A percentile compares a stretch with the other conserved stretches of the same genome.
Conservation (phyloP, 1,140 invertebrate genomes). For the Polyergus mexicanus region DNA sequence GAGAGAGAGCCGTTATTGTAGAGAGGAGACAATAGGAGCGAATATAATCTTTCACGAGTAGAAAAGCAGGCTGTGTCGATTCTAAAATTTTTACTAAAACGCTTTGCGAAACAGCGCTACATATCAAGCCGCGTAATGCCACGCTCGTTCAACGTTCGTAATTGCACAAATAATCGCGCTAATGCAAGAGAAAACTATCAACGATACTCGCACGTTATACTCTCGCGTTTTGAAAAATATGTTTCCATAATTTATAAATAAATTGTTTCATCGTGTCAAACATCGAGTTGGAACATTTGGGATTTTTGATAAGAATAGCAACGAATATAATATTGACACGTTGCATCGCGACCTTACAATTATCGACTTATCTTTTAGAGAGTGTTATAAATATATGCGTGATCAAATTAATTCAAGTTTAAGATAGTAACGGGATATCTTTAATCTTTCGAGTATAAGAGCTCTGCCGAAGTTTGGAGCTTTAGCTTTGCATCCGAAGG, state of each 20-base stretch:
- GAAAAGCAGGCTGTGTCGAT: slow-evolving; percentile 57
- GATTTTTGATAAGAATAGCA: not conserved
- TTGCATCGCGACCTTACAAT: not conserved
- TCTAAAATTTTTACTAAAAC: slow-evolving; percentile 48
- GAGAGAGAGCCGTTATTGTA: not conserved
- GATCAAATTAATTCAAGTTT: not conserved
- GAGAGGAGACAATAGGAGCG: not conserved
- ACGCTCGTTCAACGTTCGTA: slow-evolving; percentile 35
- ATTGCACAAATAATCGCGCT: slow-evolving; percentile 1
- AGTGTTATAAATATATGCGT: not conserved
- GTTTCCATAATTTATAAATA: slow-evolving; percentile 11
- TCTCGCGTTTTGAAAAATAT: not conserved
- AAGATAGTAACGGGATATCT: not conserved
- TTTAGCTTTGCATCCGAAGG: not conserved
- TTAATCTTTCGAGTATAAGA: not conserved
- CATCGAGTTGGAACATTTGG: slow-evolving; percentile 22
- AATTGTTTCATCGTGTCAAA: slow-evolving; percentile 16
- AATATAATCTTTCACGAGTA: slow-evolving; percentile 26
- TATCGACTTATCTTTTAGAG: not conserved
- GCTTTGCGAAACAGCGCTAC: slow-evolving; percentile 52
- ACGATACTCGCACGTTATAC: not conserved
- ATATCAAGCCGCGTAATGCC: slow-evolving; percentile 55
- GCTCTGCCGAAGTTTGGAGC: not conserved
- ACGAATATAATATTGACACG: not conserved
- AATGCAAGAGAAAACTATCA: slow-evolving; percentile 28